phyloP scores from a whole-genome alignment of 2,888 invertebrate genomes.

The Busseola fusca region DNA sequence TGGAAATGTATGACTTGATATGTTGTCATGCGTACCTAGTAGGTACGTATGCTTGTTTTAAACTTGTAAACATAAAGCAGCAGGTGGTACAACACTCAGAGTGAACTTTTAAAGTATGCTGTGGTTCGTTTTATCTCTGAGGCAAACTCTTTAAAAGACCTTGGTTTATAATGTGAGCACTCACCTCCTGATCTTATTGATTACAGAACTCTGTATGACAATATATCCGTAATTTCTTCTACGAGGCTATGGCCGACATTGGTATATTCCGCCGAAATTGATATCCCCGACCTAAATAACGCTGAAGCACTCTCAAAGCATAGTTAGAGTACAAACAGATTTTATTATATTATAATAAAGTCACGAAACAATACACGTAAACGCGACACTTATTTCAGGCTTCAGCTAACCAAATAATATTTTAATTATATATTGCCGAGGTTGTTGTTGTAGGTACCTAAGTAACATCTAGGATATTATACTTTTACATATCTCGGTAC shows the following conservation, averaged over 20 bases:
- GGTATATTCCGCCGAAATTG: not conserved
- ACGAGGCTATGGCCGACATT: not conserved
- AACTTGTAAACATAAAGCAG: no score
- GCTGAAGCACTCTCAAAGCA: not conserved
- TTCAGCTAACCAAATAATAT: constrained; percentile 4
- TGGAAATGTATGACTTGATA: not conserved
- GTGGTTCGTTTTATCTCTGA: not conserved
- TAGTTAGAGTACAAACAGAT: not conserved
- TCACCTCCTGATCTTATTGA: not conserved
- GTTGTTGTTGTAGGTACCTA: no score
- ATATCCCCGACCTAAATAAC: not conserved
- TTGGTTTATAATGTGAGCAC: not conserved
- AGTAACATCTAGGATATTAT: no score
- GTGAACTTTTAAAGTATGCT: not conserved
- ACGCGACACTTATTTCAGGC: not conserved
- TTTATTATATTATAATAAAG: not conserved
- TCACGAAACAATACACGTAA: not conserved
- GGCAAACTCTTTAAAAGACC: not conserved
- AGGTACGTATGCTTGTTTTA: not conserved
- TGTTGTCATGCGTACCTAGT: not conserved
- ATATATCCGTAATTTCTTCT: not conserved
- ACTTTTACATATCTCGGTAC: no score
- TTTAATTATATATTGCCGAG: not conserved
- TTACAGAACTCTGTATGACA: not conserved
- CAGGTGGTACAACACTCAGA: not conserved